Evolutionary conservation across 2,888 invertebrate genomes (phyloP).

Genomic region (Atherix ibis): DNA sequence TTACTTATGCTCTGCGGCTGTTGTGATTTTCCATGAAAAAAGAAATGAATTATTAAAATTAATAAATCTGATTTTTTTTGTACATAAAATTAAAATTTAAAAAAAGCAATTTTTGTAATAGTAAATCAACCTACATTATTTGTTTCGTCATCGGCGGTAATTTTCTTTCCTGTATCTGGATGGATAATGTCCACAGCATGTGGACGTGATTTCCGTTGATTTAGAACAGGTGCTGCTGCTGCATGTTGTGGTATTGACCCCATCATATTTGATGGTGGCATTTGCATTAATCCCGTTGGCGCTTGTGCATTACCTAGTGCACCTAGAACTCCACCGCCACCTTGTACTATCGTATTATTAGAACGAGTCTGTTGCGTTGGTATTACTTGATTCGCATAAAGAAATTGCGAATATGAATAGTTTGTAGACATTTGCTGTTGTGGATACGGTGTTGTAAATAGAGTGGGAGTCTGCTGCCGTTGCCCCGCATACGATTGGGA

Average conservation of each 20-base stretch:
- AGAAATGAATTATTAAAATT: background rate
- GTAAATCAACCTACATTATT: no score
- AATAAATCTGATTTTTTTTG: background rate
- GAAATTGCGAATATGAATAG: background rate
- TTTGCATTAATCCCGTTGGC: constrained; percentile 9
- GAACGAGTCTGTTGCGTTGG: constrained; percentile 19
- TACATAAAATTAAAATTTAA: constrained; percentile 2
- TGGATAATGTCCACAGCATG: constrained; percentile 29
- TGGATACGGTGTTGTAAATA: constrained; percentile 16
- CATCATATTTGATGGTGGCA: background rate
- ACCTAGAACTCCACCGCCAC: constrained; percentile 17
- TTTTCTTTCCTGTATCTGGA: constrained; percentile 24
- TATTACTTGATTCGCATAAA: constrained; percentile 13
- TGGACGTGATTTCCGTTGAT: constrained; percentile 12
- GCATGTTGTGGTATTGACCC: constrained; percentile 1
- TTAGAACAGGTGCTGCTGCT: background rate
- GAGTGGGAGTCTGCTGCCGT: constrained; percentile 18
- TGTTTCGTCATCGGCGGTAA: no score
- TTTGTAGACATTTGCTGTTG: constrained; percentile 2
- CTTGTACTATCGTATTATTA: constrained; percentile 8
- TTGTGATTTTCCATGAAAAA: no score
- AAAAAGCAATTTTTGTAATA: constrained; percentile 21
- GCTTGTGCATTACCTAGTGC: constrained; percentile 18
- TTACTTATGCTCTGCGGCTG: no score
- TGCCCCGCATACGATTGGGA: constrained; percentile 23